Percentiles rank a stretch among this genome's conserved stretches.
phyloP scores from a whole-genome alignment of 2,888 invertebrate species.

The Dasysyrphus tricinctus region DNA sequence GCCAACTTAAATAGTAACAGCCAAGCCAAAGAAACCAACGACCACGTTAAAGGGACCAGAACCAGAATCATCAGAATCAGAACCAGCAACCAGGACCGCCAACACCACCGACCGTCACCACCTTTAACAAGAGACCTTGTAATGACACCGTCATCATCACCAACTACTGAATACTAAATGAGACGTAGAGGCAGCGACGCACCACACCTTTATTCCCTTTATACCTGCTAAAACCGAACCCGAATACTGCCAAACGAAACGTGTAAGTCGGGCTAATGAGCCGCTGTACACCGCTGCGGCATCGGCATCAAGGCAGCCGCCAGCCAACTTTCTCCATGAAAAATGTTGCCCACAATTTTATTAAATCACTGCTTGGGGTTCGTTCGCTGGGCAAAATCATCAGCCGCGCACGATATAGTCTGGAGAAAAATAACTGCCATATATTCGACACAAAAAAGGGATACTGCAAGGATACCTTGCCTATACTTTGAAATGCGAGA shows the following conservation, averaged over 20 bases:
- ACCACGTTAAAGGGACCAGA: conserved; percentile 20
- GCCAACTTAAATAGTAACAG: conserved; percentile 52
- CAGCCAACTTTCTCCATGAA: conserved; percentile 50
- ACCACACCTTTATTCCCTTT: not conserved
- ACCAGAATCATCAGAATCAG: not conserved
- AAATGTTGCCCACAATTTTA: conserved; percentile 70
- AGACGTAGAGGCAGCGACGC: conserved; percentile 39
- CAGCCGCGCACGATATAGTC: conserved; percentile 12
- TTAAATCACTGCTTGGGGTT: conserved; percentile 69
- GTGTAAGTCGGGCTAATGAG: conserved; percentile 44
- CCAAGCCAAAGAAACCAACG: conserved; percentile 16
- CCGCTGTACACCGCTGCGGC: not conserved
- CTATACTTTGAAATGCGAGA: not conserved
- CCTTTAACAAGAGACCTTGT: conserved; percentile 54
- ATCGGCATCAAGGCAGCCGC: conserved; percentile 26
- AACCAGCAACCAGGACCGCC: not conserved
- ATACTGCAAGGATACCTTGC: conserved; percentile 14
- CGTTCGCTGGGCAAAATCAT: conserved; percentile 27
- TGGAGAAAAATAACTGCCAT: conserved; percentile 39
- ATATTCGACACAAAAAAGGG: conserved; percentile 42
- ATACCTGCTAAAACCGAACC: conserved; percentile 2
- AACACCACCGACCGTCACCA: conserved; percentile 15
- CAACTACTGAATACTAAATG: conserved; percentile 70
- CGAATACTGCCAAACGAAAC: conserved; percentile 36
- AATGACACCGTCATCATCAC: conserved; percentile 62